Evolutionary conservation across 1,140 invertebrate species (phyloP).

Genomic region (Aradophagus sp.): DNA sequence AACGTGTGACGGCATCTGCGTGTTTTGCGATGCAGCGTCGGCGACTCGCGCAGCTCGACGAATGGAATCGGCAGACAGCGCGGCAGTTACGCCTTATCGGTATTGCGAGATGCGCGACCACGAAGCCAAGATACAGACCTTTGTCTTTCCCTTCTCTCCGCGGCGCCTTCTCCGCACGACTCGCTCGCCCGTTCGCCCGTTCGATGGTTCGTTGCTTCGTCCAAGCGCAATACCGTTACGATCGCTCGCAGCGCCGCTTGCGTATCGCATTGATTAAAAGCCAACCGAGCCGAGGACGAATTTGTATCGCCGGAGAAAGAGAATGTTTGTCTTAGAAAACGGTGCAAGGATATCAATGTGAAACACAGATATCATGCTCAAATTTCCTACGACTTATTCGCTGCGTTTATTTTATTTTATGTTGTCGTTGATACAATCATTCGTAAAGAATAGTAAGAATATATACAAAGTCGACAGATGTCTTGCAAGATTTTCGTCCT

Average conservation of each 20-base stretch:
- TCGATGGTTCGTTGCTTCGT: too few species aligned
- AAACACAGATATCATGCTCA: slow-evolving; percentile 35
- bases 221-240: slow-evolving; percentile 41
- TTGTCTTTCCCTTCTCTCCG: slow-evolving; percentile 32
- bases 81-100: slow-evolving; percentile 57
- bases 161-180: slow-evolving; percentile 6
- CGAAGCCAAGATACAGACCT: slow-evolving; percentile 40
- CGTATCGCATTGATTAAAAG: slow-evolving; percentile 32
- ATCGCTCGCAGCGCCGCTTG: slow-evolving; percentile 22
- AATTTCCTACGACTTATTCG: slow-evolving; percentile 43
- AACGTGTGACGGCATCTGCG: slow-evolving; percentile 27
- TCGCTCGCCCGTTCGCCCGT: too few species aligned
- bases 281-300: slow-evolving; percentile 35
- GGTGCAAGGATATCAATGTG: slow-evolving; percentile 35
- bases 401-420: too few species aligned
- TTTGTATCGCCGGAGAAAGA: slow-evolving; percentile 41
- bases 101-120: slow-evolving; percentile 48
- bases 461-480: too few species aligned
- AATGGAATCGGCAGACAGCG: slow-evolving; percentile 50
- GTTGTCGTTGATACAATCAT: too few species aligned
- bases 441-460: too few species aligned
- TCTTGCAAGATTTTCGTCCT: too few species aligned
- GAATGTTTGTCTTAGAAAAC: slow-evolving; percentile 47
- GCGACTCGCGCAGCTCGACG: slow-evolving; percentile 31
- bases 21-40: slow-evolving; percentile 14